phyloP scores from a whole-genome alignment of 2,113 vertebrate genomes.

The Salvelinus sp. region DNA sequence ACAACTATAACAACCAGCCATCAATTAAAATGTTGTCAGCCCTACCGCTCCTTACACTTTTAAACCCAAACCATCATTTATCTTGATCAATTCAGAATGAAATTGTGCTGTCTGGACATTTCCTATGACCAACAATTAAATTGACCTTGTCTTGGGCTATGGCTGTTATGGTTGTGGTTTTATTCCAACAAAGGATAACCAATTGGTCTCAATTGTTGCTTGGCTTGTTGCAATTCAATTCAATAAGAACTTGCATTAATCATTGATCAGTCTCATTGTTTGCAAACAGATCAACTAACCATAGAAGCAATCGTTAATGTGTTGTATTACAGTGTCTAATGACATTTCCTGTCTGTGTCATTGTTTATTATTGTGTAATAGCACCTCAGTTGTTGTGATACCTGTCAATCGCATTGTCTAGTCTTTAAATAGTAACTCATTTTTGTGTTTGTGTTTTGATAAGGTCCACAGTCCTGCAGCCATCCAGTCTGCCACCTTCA shows the following conservation, averaged over 20 bases:
- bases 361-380: neutral
- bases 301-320: neutral
- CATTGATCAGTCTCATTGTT: neutral
- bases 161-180: too few species aligned
- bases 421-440: constrained; percentile 33
- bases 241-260: neutral
- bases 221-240: neutral
- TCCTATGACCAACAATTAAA: too few species aligned
- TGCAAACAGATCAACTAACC: too few species aligned
- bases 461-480: constrained; percentile 53
- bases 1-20: constrained; percentile 26
- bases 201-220: neutral
- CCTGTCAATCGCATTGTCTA: constrained; percentile 23
- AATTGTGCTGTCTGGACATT: neutral
- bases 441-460: constrained; percentile 63
- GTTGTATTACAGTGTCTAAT: neutral
- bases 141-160: too few species aligned
- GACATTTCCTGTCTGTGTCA: neutral
- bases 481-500: constrained; percentile 40
- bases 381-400: neutral
- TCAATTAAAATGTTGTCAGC: constrained; percentile 25
- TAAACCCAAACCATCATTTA: too few species aligned
- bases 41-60: too few species aligned
- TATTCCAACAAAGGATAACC: too few species aligned
- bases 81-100: neutral